phyloP scores from a whole-genome alignment of 92 coral and sea anemone genomes.

The Actinostola sp. region DNA sequence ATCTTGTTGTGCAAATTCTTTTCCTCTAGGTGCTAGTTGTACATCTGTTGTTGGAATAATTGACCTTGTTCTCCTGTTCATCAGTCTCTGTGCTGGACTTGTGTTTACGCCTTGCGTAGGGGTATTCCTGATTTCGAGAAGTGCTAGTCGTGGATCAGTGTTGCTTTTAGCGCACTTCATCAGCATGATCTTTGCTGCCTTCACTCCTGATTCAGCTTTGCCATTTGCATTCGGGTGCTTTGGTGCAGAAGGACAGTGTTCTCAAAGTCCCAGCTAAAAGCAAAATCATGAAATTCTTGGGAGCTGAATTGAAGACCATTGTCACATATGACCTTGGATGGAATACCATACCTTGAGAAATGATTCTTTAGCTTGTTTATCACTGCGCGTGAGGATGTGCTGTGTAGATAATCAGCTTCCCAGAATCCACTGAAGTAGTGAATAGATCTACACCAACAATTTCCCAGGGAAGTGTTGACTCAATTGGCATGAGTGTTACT shows the following conservation, averaged over 20 bases:
- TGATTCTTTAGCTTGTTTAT: conserved; percentile 19
- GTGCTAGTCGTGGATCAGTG: conserved; percentile 11
- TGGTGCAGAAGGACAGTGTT: conserved; percentile 13
- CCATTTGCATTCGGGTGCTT: conserved; percentile 26
- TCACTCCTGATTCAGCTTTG: conserved; percentile 18
- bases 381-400: conserved; percentile 7
- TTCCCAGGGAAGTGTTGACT: conserved; percentile 32
- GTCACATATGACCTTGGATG: conserved; percentile 9
- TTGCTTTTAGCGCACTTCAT: conserved; percentile 21
- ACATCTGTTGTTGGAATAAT: too few species aligned
- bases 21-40: too few species aligned
- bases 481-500: conserved; percentile 22
- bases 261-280: conserved; percentile 29
- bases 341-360: conserved; percentile 21
- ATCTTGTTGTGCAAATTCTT: too few species aligned
- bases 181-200: conserved; percentile 28
- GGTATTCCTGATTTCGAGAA: too few species aligned
- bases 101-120: too few species aligned
- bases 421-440: conserved; percentile 37
- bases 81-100: too few species aligned
- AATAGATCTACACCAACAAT: conserved; percentile 33
- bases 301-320: conserved; percentile 17
- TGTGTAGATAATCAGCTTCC: conserved; percentile 26
- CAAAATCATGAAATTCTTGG: conserved; percentile 19
- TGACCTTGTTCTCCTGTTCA: too few species aligned